Percentiles rank a stretch among this genome's conserved stretches.
These are phyloP conservation scores for Parauchenoglanis ngamensis DNA, from an alignment of 2,797 vertebrate genomes.

Conservation along the genomic window DNA sequence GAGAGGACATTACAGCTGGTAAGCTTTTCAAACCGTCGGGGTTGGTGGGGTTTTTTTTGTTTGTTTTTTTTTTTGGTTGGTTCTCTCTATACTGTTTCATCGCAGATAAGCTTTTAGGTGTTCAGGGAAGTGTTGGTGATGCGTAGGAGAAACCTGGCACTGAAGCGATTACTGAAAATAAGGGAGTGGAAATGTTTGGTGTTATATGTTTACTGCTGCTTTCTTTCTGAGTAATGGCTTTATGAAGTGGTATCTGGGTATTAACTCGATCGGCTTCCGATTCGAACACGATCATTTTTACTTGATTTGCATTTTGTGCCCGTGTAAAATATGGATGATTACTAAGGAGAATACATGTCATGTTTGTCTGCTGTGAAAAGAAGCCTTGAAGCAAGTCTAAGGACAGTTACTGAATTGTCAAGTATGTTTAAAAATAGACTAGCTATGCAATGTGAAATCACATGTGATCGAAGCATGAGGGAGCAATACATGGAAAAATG, in stretches of 20 bases:
- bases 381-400: background rate
- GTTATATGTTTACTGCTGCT: slow-evolving; percentile 6
- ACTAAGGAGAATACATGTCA: background rate
- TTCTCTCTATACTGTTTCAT: slow-evolving; percentile 12
- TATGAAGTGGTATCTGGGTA: slow-evolving; percentile 4
- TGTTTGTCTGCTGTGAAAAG: background rate
- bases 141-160: slow-evolving; percentile 21
- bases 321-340: background rate
- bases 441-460: background rate
- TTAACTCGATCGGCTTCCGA: background rate
- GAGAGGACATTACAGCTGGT: slow-evolving; percentile 55
- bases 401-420: background rate
- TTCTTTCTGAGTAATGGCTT: slow-evolving; percentile 16
- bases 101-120: slow-evolving; percentile 21
- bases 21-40: slow-evolving; percentile 43
- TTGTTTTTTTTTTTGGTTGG: background rate
- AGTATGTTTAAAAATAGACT: no score
- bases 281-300: background rate
- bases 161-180: slow-evolving; percentile 7
- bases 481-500: background rate
- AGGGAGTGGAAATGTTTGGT: background rate
- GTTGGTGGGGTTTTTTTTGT: no score
- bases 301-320: background rate
- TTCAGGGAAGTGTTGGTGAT: background rate
- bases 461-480: background rate